Base-by-base conservation (phyloP, 1,140 invertebrate species). In the Ephestia elutella region DNA sequence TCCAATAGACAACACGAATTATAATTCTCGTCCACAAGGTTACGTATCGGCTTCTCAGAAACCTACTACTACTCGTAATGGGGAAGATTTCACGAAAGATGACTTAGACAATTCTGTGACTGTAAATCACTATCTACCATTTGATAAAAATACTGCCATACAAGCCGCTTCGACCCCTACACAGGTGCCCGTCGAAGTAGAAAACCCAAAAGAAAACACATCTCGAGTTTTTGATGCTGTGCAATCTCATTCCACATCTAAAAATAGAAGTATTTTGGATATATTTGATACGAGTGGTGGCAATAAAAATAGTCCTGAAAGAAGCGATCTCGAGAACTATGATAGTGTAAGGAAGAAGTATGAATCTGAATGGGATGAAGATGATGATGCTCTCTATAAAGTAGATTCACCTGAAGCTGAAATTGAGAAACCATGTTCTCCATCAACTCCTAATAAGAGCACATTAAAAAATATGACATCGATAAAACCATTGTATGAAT, bases 371-470 rank as follows among this genome's bases (percentile, higher is more conserved):
- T 89, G 86, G 86, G 80, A 89, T 74, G 82, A 80, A 58, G 87
- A 89, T 61, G 87, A 90, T 67, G 89, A 90, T 62, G 87, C 76
- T 60, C 75, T 90, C 19, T 90, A 90, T 63, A 84, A 78, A 75
- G 74, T 76, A 57, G 59, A 79, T 51, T 51, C 59, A 44, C 19
- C 59, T 50, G 13, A 53, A 49, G 15, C 59, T 48, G 13, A 51
- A 21, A 50, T 38, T 38, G 32, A 63, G 55, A 25, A 48, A 59
- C 55, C 71, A 54, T 57, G 72, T 30, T 63, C 63, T 44, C 68
- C 70, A 15, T 72, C 66, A 44, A 65, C 75, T 9, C 64, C 63
- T 7, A 71, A 61, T 58, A 66, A 71, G n/a, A 44, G 13, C n/a
- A 44, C 13, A 17, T n/a, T 17, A 15, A 44, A 75, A 58, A 83